phyloP scores from a whole-genome alignment of 2,888 invertebrate species.

The Acleris sparsana region DNA sequence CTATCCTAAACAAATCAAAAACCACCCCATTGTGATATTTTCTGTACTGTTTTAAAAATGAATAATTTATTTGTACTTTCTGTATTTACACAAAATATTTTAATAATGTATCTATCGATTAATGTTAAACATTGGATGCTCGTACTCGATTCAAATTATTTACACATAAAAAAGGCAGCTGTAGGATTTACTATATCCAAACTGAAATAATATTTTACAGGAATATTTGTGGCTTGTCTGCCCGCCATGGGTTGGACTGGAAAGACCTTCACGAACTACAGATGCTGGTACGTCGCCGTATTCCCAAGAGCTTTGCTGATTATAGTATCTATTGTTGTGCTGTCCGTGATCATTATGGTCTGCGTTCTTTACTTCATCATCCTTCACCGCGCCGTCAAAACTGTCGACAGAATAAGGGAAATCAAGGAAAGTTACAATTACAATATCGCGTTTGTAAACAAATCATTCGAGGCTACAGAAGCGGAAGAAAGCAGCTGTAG shows the following conservation, averaged over 20 bases:
- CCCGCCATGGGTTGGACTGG: conserved; percentile 70
- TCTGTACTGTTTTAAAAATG: no score
- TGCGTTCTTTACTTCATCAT: conserved; percentile 81
- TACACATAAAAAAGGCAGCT: no score
- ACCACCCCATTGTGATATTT: no score
- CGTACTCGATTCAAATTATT: no score
- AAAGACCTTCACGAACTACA: conserved; percentile 73
- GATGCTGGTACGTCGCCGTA: conserved; percentile 84
- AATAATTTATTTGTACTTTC: no score
- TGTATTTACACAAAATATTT: no score
- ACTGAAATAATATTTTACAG: conserved; percentile 45
- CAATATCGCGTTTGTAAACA: conserved; percentile 51
- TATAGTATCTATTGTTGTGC: conserved; percentile 73
- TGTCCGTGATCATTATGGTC: conserved; percentile 67
- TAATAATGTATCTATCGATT: no score
- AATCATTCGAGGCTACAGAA: conserved; percentile 50
- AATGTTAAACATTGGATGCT: no score
- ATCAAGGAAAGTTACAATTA: conserved; percentile 53
- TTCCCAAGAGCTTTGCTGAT: conserved; percentile 79
- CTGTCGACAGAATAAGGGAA: conserved; percentile 75
- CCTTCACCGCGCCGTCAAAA: conserved; percentile 78
- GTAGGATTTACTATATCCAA: neutral
- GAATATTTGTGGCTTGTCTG: conserved; percentile 57
- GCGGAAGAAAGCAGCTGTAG: conserved; percentile 43
- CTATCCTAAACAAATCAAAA: no score